Evolutionary conservation across 2,888 invertebrate genomes (phyloP), one percentile per base, ranked within the genome.

Genomic region (Eustalomyia histrio): DNA sequence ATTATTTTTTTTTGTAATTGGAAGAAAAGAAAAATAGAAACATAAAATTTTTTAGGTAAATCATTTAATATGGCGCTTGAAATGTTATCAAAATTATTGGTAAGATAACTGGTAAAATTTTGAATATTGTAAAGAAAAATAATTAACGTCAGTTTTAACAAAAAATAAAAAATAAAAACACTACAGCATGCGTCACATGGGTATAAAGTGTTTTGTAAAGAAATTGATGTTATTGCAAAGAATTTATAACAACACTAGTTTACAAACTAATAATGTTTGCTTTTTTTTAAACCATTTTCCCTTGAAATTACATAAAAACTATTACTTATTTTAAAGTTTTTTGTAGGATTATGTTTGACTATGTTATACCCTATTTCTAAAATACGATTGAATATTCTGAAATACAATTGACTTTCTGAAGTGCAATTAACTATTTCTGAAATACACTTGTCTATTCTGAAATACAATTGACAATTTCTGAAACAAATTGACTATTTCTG

Each of bases 1-100:
- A 39, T 12, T 12, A 1, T 39, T 39, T 39, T 35, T 35, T 35
- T 14, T 43, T 14, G 1, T 47, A 50, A 67, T 65, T 78, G 65
- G 71, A 74, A 78, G 72, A 74, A 79, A 83, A 78, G 68, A 63
- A 75, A 75, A 68, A 73, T 63, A 79, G 73, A 73, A 72, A 75
- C 63, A 81, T 50, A 75, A 21, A 74, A 33, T 61, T 71, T 58
- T 53, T 68, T 76, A 80, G 74, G 69, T 72, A 76, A 78, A 57
- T 47, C 53, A 47, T 72, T 64, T 18, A 60, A 35, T 60, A 67
- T 24, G 79, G 71, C 29, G 71, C 61, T 65, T 55, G 68, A 57
- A 50, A 72, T 58, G n/a, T 61, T 64, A 60, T 53, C 35, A 55
- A 68, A 76, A 68, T 60, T 61, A 61, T 61, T 60, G 80, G 80